phyloP scores from a whole-genome alignment of 2,888 invertebrate genomes.

The Pyrochroa serraticornis region DNA sequence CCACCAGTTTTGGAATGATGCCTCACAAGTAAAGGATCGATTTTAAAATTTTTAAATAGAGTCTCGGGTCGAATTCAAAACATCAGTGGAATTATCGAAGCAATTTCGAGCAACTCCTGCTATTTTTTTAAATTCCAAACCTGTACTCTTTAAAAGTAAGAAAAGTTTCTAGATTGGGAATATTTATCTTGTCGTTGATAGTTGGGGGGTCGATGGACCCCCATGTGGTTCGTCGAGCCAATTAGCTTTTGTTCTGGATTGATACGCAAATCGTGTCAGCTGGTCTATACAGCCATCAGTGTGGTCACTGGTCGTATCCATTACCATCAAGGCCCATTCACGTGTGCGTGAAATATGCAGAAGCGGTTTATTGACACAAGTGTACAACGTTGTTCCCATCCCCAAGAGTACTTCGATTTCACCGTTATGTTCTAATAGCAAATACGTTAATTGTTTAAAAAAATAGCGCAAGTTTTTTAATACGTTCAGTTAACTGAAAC shows the following conservation, averaged over 20 bases:
- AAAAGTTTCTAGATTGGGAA: no score
- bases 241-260: constrained; percentile 28
- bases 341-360: constrained; percentile 24
- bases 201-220: constrained; percentile 6
- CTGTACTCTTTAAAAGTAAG: no score
- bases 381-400: constrained; percentile 9
- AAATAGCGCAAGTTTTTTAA: neutral
- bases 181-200: no score
- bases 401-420: constrained; percentile 5
- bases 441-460: neutral
- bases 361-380: constrained; percentile 23
- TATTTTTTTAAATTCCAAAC: no score
- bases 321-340: constrained; percentile 26
- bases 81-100: no score
- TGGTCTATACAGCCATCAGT: constrained; percentile 19
- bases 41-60: no score
- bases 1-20: no score
- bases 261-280: constrained; percentile 27
- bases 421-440: neutral
- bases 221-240: constrained; percentile 17
- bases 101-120: no score
- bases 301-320: constrained; percentile 19
- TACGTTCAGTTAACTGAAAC: neutral
- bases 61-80: no score
- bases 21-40: no score